These are phyloP conservation scores for Scatophagus argus DNA, from an alignment of 2,113 vertebrate species.

Conservation along the genomic window DNA sequence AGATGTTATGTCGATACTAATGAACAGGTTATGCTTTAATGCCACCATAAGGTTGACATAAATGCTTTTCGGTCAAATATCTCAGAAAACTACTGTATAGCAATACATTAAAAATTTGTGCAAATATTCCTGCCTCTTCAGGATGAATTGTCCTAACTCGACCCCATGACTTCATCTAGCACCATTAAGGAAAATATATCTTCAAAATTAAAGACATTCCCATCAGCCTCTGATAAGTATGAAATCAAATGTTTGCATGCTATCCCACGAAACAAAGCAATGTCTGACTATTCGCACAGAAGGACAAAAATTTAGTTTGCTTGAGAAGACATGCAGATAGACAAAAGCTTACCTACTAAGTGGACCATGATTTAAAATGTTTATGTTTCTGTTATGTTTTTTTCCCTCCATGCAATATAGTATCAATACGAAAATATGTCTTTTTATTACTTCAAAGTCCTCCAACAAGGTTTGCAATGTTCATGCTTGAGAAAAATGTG, in stretches of 20 bases:
- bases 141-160: not conserved
- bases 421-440: not conserved
- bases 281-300: too few species aligned
- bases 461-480: conserved; percentile 1
- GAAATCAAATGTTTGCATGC: too few species aligned
- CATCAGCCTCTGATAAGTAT: too few species aligned
- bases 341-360: not conserved
- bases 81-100: not conserved
- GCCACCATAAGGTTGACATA: not conserved
- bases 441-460: not conserved
- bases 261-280: too few species aligned
- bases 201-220: too few species aligned
- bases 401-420: not conserved
- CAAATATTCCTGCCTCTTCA: not conserved
- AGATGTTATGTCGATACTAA: not conserved
- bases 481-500: not conserved
- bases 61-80: not conserved
- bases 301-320: not conserved
- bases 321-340: not conserved
- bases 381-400: conserved; percentile 1
- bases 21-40: not conserved
- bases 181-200: too few species aligned
- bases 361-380: not conserved
- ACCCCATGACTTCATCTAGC: too few species aligned
- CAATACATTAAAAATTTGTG: not conserved